phyloP scores from a whole-genome alignment of 2,113 vertebrate species.

The Pollimyrus isidori region DNA sequence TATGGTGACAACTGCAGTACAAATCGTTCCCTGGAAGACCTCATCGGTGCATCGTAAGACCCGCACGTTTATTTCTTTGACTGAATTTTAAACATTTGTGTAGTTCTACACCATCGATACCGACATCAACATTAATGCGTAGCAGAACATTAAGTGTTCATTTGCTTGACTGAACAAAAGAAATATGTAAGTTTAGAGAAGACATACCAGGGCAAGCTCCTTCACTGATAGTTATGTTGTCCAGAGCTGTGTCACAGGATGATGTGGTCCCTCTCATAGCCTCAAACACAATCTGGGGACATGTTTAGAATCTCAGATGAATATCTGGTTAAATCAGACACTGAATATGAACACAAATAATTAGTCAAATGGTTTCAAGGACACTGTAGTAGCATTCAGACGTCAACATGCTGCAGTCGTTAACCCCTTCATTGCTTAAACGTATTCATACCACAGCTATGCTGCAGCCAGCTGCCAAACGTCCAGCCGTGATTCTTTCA shows the following conservation, averaged over 20 bases:
- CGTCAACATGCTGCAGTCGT: neutral
- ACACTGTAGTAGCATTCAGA: neutral
- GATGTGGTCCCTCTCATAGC: slow-evolving; percentile 42
- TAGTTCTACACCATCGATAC: neutral
- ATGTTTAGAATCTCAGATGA: neutral
- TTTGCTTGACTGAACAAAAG: neutral
- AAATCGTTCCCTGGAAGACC: neutral
- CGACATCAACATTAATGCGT: neutral
- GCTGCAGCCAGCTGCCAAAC: neutral
- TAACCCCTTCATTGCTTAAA: neutral
- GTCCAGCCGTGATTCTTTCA: neutral
- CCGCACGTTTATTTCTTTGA: neutral
- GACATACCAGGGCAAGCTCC: slow-evolving; percentile 57
- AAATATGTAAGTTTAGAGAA: neutral
- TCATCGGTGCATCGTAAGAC: neutral
- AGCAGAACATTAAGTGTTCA: neutral
- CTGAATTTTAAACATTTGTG: neutral
- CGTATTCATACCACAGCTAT: neutral
- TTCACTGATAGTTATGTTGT: slow-evolving; percentile 64
- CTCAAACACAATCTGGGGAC: slow-evolving; percentile 58
- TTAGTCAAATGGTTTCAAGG: neutral
- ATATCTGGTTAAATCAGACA: neutral
- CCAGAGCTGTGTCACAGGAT: slow-evolving; percentile 62
- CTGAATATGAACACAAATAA: neutral
- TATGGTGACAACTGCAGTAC: neutral